A percentile compares a stretch with the other conserved stretches of the same genome.
These are phyloP conservation scores for Ammodramus savannarum DNA, from an alignment of 2,113 vertebrate genomes.

Conservation along the genomic window DNA sequence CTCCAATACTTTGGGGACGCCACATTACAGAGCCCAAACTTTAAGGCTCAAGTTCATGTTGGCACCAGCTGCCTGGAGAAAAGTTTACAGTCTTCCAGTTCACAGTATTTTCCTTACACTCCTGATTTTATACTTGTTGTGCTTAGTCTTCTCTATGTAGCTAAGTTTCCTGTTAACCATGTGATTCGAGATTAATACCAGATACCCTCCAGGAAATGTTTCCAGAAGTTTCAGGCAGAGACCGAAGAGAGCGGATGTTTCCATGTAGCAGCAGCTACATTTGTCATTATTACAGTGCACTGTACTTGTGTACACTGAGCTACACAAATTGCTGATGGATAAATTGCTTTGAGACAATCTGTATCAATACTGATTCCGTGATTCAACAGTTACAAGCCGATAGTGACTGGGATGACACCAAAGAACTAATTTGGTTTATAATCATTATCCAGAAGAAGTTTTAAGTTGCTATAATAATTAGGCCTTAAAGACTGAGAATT, in stretches of 20 bases:
- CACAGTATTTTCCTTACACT: neutral
- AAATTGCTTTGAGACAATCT: neutral
- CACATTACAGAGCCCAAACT: neutral
- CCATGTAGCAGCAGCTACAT: neutral
- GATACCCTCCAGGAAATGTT: neutral
- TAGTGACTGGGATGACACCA: neutral
- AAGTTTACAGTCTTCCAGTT: neutral
- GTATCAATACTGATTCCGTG: neutral
- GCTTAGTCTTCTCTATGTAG: neutral
- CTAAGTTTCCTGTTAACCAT: neutral
- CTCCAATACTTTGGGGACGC: neutral
- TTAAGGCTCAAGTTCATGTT: neutral
- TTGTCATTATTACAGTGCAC: neutral
- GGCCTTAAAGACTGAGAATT: neutral
- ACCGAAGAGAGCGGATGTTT: neutral
- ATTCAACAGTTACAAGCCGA: neutral
- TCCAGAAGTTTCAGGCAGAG: neutral
- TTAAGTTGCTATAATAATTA: neutral
- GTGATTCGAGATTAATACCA: neutral
- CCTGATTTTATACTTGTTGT: neutral
- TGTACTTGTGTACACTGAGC: no score
- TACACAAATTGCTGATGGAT: neutral
- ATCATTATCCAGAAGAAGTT: slow-evolving; percentile 1
- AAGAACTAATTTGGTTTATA: neutral
- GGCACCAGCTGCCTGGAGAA: neutral